A percentile compares a stretch with the other conserved stretches of the same genome.
Conservation (phyloP, 92 coral and sea anemone species). For the Zoanthus solanderi region DNA sequence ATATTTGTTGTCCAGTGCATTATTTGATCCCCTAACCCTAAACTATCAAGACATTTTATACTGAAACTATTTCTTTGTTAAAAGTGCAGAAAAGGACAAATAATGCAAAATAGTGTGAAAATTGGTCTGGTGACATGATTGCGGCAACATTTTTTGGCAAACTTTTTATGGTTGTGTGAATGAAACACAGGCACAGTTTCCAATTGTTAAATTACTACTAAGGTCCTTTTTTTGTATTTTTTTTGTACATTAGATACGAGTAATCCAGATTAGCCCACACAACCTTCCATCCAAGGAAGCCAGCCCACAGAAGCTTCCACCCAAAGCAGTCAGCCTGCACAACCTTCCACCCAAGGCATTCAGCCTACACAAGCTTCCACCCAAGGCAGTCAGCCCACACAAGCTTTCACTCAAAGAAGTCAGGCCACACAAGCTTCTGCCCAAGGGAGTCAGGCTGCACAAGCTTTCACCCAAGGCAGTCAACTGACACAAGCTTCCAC, state of each 20-base stretch:
- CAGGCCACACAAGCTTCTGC: background rate
- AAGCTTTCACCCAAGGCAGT: constrained; percentile 7
- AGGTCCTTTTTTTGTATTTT: background rate
- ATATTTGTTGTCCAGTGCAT: constrained; percentile 5
- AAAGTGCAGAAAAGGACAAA: background rate
- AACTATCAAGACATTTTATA: constrained; percentile 5
- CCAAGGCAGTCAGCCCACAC: no score
- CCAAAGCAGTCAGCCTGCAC: background rate
- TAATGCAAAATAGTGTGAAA: background rate
- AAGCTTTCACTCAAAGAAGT: background rate
- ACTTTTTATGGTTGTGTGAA: constrained; percentile 12
- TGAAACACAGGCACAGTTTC: constrained; percentile 13
- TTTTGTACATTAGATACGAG: constrained; percentile 15
- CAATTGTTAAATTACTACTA: background rate
- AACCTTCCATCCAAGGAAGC: background rate
- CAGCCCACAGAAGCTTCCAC: background rate
- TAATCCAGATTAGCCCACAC: constrained; percentile 7
- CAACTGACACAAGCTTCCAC: constrained; percentile 1
- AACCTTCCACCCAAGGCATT: background rate
- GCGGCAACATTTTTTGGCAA: background rate
- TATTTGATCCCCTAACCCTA: background rate
- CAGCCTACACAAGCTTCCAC: background rate
- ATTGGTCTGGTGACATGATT: background rate
- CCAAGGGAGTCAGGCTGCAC: background rate
- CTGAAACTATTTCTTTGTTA: background rate